A percentile compares a stretch with the other conserved stretches of the same genome.
These are phyloP conservation scores for Drosophila mulleri DNA, from an alignment of 2,888 invertebrate genomes.

Conservation along the genomic window DNA sequence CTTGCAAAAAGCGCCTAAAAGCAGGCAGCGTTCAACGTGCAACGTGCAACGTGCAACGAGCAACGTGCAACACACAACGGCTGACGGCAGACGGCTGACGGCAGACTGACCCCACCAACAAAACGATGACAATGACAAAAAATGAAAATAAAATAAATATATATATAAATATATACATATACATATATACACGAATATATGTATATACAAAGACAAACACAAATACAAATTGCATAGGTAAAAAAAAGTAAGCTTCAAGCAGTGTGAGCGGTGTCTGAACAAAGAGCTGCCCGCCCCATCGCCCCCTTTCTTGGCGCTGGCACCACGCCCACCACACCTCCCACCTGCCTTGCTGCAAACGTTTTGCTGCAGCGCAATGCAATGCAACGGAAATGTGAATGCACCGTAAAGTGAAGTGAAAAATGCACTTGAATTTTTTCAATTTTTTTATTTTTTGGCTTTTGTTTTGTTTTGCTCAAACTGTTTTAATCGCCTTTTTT, in stretches of 20 bases:
- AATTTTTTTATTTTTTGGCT: conserved; percentile 72
- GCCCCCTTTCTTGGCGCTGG: not conserved
- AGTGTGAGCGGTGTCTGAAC: conserved; percentile 36
- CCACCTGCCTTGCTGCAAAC: conserved; percentile 17
- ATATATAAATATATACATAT: not conserved
- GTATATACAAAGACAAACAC: conserved; percentile 9
- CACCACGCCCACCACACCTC: not conserved
- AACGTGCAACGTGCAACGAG: conserved; percentile 14
- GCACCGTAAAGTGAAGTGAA: conserved; percentile 81
- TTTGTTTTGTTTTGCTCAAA: conserved; percentile 35
- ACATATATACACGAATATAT: not conserved
- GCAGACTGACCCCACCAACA: conserved; percentile 59
- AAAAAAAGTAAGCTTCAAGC: conserved; percentile 63
- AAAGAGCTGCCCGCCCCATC: conserved; percentile 42
- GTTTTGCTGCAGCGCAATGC: conserved; percentile 66
- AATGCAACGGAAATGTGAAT: conserved; percentile 82
- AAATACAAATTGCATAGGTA: conserved; percentile 56
- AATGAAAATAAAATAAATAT: conserved; percentile 11
- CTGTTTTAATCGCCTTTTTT: conserved; percentile 67
- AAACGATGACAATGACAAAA: conserved; percentile 75
- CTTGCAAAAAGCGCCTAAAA: conserved; percentile 70
- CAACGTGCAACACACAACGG: conserved; percentile 11
- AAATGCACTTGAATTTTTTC: conserved; percentile 81
- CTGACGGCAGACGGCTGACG: not conserved
- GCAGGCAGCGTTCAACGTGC: conserved; percentile 41